Conservation (phyloP, 2,797 vertebrate genomes). For the Podargus strigoides region DNA sequence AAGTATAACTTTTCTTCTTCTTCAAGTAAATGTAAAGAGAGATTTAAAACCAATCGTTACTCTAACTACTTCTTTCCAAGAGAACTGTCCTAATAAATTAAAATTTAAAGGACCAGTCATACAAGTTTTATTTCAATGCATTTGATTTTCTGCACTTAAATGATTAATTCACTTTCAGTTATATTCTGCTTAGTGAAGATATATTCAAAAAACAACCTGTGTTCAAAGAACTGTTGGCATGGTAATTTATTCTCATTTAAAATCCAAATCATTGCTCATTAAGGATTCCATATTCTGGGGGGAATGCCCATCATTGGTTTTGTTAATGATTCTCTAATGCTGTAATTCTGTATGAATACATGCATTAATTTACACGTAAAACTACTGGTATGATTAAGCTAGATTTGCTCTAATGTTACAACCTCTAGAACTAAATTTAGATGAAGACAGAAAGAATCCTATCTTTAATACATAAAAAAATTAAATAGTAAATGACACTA, state of each 20-base stretch:
- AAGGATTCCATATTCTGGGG: slow-evolving; percentile 9
- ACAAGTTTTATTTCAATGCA: background rate
- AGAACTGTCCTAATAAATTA: background rate
- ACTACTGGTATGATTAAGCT: background rate
- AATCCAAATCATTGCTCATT: slow-evolving; percentile 26
- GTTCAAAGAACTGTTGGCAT: slow-evolving; percentile 1
- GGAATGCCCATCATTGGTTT: slow-evolving; percentile 38
- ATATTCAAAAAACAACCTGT: background rate
- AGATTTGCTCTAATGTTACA: background rate
- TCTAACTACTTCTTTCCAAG: background rate
- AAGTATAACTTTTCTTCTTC: background rate
- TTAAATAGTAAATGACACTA: background rate
- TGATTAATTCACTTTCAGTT: background rate
- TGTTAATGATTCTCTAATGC: slow-evolving; percentile 32
- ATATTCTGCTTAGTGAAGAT: background rate
- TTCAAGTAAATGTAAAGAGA: background rate
- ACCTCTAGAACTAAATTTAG: slow-evolving; percentile 18
- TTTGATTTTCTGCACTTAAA: background rate
- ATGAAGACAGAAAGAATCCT: background rate
- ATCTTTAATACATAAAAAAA: background rate
- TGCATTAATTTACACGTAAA: slow-evolving; percentile 48
- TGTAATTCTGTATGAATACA: slow-evolving; percentile 22
- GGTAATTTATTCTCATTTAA: slow-evolving; percentile 45
- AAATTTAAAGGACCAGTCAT: background rate
- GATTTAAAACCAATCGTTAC: background rate